phyloP scores from a whole-genome alignment of 2,113 vertebrate genomes.

The Rhea pennata region DNA sequence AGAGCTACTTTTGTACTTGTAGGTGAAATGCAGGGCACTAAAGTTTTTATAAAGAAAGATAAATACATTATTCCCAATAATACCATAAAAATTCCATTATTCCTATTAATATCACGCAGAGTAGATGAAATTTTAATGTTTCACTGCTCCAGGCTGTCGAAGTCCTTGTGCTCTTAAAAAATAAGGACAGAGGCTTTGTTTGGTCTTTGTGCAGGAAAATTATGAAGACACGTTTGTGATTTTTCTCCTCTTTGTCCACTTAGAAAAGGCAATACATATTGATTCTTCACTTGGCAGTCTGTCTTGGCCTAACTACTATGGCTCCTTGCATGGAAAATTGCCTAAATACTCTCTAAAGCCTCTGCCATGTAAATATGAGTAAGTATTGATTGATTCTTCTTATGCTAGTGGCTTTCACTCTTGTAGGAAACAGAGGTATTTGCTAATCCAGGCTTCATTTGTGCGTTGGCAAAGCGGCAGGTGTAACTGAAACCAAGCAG shows the following conservation, averaged over 20 bases:
- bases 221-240: not conserved
- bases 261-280: not conserved
- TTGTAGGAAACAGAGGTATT: not conserved
- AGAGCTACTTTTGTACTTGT: not conserved
- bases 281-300: not conserved
- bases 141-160: not conserved
- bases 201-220: not conserved
- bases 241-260: not conserved
- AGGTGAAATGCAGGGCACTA: not conserved
- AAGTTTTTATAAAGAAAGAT: not conserved
- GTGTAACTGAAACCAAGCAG: not conserved
- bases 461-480: not conserved
- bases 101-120: not conserved
- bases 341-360: not conserved
- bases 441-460: not conserved
- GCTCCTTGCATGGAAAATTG: not conserved
- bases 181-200: not conserved
- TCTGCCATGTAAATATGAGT: not conserved
- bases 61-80: not conserved
- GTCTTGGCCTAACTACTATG: not conserved
- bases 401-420: not conserved
- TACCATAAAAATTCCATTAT: not conserved
- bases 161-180: constrained; percentile 2
- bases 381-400: not conserved
- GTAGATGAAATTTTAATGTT: not conserved